These are phyloP conservation scores for Gonioctena quinquepunctata DNA, from an alignment of 1,140 invertebrate species.

Conservation along the genomic window DNA sequence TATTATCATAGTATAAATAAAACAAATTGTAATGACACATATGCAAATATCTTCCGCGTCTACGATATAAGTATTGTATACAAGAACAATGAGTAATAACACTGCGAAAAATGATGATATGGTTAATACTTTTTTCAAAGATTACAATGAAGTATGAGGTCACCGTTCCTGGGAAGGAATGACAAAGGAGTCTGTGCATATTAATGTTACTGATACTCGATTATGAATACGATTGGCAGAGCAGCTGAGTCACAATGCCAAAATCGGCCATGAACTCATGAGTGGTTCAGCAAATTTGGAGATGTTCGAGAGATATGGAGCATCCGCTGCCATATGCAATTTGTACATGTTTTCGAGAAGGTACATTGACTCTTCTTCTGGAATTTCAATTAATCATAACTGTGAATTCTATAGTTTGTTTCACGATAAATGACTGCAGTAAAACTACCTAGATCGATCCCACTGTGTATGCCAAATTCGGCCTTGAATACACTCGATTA, in stretches of 20 bases:
- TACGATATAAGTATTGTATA: neutral
- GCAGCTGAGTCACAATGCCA: neutral
- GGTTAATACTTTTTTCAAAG: neutral
- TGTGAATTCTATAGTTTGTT: no score
- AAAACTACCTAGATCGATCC: no score
- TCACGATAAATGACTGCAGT: no score
- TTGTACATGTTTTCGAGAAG: no score
- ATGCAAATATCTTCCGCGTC: neutral
- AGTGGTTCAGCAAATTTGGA: neutral
- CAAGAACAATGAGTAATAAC: neutral
- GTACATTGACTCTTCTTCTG: no score
- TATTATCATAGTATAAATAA: neutral
- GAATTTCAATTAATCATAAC: no score
- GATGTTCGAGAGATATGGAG: neutral
- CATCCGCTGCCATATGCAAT: no score
- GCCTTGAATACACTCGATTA: no score
- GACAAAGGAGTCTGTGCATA: neutral
- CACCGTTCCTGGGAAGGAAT: neutral
- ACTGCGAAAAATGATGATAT: neutral
- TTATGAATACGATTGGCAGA: neutral
- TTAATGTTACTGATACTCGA: neutral
- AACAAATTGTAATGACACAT: neutral
- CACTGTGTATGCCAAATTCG: no score
- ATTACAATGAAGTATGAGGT: neutral
- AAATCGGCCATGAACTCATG: neutral